phyloP scores from a whole-genome alignment of 2,797 vertebrate species.

The Helarctos malayanus region DNA sequence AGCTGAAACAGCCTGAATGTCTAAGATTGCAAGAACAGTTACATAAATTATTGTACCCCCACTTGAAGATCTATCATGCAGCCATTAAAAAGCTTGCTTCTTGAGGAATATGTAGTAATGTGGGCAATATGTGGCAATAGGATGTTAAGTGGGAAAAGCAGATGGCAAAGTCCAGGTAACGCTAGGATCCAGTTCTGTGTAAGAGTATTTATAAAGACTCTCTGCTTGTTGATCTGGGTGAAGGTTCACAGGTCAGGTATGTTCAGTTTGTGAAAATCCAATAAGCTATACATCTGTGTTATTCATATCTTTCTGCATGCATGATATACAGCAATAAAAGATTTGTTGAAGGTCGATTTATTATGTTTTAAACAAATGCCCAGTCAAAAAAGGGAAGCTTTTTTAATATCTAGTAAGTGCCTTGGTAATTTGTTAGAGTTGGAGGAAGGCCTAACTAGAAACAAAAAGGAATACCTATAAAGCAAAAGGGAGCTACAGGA shows the following conservation, averaged over 20 bases:
- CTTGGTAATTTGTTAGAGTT: not conserved
- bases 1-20: not conserved
- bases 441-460: not conserved
- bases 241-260: not conserved
- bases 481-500: not conserved
- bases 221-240: not conserved
- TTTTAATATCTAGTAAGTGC: not conserved
- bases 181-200: not conserved
- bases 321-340: not conserved
- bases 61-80: not conserved
- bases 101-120: not conserved
- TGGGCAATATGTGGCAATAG: not conserved
- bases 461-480: not conserved
- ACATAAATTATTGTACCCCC: not conserved
- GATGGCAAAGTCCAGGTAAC: not conserved
- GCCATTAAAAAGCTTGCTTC: not conserved
- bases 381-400: not conserved
- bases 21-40: constrained; percentile 41
- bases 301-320: not conserved
- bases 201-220: constrained; percentile 19
- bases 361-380: constrained; percentile 11
- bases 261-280: constrained; percentile 49
- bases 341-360: constrained; percentile 28
- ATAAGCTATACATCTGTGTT: not conserved
- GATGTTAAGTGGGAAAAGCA: constrained; percentile 26